phyloP scores from a whole-genome alignment of 2,797 vertebrate genomes.

The Cuculus canorus region DNA sequence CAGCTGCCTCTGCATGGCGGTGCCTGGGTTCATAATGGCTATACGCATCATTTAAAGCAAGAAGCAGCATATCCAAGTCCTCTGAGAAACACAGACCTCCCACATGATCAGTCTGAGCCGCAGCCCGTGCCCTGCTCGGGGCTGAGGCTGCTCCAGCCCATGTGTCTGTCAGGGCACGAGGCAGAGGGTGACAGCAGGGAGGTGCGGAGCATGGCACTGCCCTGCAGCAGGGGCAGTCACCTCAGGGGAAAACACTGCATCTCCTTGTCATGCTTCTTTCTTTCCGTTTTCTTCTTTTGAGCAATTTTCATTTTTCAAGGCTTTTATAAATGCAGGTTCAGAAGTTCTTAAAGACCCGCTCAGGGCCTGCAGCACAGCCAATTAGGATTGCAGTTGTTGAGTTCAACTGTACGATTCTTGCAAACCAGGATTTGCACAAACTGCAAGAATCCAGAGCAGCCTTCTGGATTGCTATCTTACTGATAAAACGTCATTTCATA shows the following conservation, averaged over 20 bases:
- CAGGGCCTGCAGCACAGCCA: background rate
- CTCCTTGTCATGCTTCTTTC: no score
- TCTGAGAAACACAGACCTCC: background rate
- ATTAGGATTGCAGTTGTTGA: no score
- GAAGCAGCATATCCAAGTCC: background rate
- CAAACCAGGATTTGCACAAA: background rate
- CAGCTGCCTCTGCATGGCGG: background rate
- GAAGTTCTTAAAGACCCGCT: background rate
- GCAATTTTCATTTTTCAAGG: background rate
- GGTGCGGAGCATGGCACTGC: background rate
- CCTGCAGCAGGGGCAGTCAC: background rate
- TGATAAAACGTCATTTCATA: background rate
- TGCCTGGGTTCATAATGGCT: fast-evolving
- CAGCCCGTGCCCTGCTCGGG: background rate
- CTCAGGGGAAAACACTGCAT: background rate
- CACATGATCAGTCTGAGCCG: fast-evolving
- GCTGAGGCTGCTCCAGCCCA: background rate
- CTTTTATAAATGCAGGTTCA: background rate
- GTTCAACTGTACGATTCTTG: fast-evolving
- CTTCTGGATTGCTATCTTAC: background rate
- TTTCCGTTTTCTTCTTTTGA: background rate
- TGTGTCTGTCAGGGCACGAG: fast-evolving
- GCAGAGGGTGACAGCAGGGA: background rate
- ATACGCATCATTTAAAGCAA: fast-evolving
- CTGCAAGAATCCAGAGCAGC: background rate